Evolutionary conservation across 1,140 invertebrate species (phyloP).

Genomic region (Aphidius ervi): DNA sequence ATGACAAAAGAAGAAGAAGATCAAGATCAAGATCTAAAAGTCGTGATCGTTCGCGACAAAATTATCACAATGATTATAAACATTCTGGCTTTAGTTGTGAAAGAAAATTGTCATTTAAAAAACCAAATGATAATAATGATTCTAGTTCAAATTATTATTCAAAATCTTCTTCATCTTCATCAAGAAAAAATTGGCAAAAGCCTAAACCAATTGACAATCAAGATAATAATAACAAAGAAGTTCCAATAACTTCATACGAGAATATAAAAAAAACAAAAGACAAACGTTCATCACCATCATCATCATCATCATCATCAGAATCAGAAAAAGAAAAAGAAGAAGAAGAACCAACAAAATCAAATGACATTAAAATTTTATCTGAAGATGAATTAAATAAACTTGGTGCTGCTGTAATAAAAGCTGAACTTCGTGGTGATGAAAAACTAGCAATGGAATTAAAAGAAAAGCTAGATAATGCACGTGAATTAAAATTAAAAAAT

Average conservation of each 20-base stretch:
- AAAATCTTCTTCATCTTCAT: slow-evolving; percentile 8
- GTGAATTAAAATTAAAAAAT: slow-evolving; percentile 54
- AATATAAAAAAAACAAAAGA: slow-evolving; percentile 19
- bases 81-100: slow-evolving; percentile 26
- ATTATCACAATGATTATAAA: slow-evolving; percentile 11
- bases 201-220: slow-evolving; percentile 20
- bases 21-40: slow-evolving; percentile 31
- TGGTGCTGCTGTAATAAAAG: slow-evolving; percentile 83
- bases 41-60: slow-evolving; percentile 20
- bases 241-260: slow-evolving; percentile 17
- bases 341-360: slow-evolving; percentile 21
- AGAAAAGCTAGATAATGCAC: slow-evolving; percentile 67
- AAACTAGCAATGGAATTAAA: slow-evolving; percentile 69
- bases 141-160: slow-evolving; percentile 9
- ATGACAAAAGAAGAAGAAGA: slow-evolving; percentile 8
- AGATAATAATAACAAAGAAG: slow-evolving; percentile 7
- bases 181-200: slow-evolving; percentile 37
- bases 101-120: slow-evolving; percentile 49
- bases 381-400: slow-evolving; percentile 85
- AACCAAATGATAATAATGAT: slow-evolving; percentile 40
- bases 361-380: slow-evolving; percentile 45
- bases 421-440: slow-evolving; percentile 82
- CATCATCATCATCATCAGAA: slow-evolving; percentile 15
- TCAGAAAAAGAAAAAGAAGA: slow-evolving; percentile 18
- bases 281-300: background rate